Evolutionary conservation across 2,113 vertebrate species (phyloP), one percentile per base, ranked within the genome.

Genomic region (Ondatra zibethicus): DNA sequence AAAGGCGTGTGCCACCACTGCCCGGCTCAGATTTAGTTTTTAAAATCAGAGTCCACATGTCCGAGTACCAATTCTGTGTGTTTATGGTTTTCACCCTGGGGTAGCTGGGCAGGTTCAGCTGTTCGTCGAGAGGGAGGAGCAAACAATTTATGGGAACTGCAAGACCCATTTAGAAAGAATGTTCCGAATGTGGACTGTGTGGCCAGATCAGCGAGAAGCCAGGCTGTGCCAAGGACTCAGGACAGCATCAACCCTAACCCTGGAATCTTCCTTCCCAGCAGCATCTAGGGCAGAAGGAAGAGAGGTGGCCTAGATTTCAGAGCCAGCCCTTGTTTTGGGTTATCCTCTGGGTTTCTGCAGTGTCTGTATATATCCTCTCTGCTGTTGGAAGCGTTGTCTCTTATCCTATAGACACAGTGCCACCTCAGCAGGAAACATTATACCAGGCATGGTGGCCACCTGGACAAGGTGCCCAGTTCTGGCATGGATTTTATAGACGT

Each of bases 1-100:
- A 52, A 52, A 52, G 52, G 52, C 13, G 52, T 52, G 13, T 13
- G 0, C 52, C 52, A 52, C 52, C 10, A 52, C 14, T 13, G 27
- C 58, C 58, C 0, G 19, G 58, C 58, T 52, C 58, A 66, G 65
- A 31, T 31, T 63, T 63, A 63, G 61, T 52, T 61, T 61, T 23
- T 12, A 61, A 81, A 61, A 96, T 92, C 68, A 45, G 97, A 97
- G 95, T 98, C 97, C 97, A 96, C 91, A 95, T 92, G 0, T 97
- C 92, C 82, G 39, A 0, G 66, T 33, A 19, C 45, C 52, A 6
- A 0, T 21, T 96, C 96, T 92, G 66, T 84, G 70, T 95, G 94
- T 97, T 97, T 97, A 89, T 96, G 96, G 94, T 92, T 70, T 96
- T 96, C 95, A 55, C 81, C 73, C 89, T 88, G 58, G 80, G 86